These are phyloP conservation scores for Drosophila truncata DNA, from an alignment of 1,140 invertebrate genomes.

Conservation along the genomic window DNA sequence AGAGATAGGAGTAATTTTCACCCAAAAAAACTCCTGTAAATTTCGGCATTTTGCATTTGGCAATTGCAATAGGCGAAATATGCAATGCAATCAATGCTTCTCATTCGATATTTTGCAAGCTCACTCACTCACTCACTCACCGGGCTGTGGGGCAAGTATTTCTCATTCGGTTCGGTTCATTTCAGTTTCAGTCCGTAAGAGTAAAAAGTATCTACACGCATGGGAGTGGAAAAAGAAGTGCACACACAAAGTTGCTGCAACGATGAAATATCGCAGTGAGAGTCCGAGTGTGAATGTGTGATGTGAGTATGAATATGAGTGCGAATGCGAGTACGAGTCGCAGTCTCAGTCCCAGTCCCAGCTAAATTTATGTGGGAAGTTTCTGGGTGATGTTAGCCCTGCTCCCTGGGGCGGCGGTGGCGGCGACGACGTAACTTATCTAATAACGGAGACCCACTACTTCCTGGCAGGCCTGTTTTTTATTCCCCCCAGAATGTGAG, in stretches of 20 bases:
- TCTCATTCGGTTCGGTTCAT: conserved; percentile 15
- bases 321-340: conserved; percentile 1
- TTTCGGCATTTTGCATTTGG: conserved; percentile 41
- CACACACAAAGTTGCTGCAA: conserved; percentile 40
- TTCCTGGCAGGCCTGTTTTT: conserved; percentile 52
- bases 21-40: background rate
- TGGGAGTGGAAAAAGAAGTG: conserved; percentile 35
- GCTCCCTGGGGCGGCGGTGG: background rate
- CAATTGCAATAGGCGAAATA: conserved; percentile 37
- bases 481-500: conserved; percentile 23
- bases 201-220: conserved; percentile 43
- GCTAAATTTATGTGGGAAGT: conserved; percentile 79
- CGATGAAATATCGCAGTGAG: conserved; percentile 63
- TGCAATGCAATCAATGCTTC: conserved; percentile 53
- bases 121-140: conserved; percentile 19
- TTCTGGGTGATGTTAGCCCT: conserved; percentile 46
- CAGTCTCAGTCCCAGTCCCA: conserved; percentile 20
- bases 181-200: conserved; percentile 9
- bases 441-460: conserved; percentile 58
- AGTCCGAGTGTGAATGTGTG: conserved; percentile 8
- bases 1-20: conserved; percentile 7
- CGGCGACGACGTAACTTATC: conserved; percentile 53
- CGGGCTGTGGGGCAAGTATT: conserved; percentile 49
- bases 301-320: conserved; percentile 19
- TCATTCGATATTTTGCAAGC: conserved; percentile 55